Evolutionary conservation across 2,113 vertebrate genomes (phyloP).

Genomic region (Pterophyllum scalare): DNA sequence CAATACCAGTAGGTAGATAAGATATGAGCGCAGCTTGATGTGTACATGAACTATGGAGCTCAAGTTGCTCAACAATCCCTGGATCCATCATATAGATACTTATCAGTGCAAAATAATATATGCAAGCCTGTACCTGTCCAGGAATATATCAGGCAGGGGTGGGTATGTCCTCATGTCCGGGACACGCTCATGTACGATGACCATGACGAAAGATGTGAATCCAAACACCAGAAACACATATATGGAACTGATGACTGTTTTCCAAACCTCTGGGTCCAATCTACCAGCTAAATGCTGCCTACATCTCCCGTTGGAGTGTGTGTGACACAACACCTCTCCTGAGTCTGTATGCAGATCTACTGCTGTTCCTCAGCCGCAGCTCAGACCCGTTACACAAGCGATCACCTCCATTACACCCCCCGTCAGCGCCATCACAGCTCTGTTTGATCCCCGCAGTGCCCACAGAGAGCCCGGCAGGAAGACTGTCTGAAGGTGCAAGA

Average conservation of each 20-base stretch:
- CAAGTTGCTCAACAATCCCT: background rate
- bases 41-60: slow-evolving; percentile 16
- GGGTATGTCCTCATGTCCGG: slow-evolving; percentile 97
- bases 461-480: background rate
- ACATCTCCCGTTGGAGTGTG: slow-evolving; percentile 89
- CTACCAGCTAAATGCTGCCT: slow-evolving; percentile 81
- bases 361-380: slow-evolving; percentile 79
- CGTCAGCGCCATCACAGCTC: slow-evolving; percentile 62
- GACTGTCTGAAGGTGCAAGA: slow-evolving; percentile 72
- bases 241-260: slow-evolving; percentile 89
- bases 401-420: slow-evolving; percentile 84
- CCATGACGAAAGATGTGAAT: slow-evolving; percentile 96
- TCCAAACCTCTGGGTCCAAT: slow-evolving; percentile 96
- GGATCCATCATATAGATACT: background rate
- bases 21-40: slow-evolving; percentile 25
- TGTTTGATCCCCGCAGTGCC: background rate
- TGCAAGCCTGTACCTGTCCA: slow-evolving; percentile 87
- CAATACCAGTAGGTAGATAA: slow-evolving; percentile 40
- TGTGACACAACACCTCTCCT: slow-evolving; percentile 77
- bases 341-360: slow-evolving; percentile 73
- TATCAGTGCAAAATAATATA: background rate
- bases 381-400: slow-evolving; percentile 56
- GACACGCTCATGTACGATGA: slow-evolving; percentile 95
- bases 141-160: slow-evolving; percentile 96
- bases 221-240: slow-evolving; percentile 96